phyloP scores from a whole-genome alignment of 2,888 invertebrate genomes.

The Xestia sexstrigata region DNA sequence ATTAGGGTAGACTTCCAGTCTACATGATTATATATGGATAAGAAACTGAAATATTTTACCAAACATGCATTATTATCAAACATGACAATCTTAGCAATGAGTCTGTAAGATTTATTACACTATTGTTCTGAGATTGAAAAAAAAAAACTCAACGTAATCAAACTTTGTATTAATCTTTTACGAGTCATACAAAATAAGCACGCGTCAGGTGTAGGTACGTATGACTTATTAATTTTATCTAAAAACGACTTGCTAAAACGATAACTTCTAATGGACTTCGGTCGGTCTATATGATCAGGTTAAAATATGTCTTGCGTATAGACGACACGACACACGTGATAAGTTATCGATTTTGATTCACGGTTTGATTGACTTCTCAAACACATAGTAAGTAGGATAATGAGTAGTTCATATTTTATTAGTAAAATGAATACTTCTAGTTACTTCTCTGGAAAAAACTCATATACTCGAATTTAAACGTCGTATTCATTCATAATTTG shows the following conservation, averaged over 20 bases:
- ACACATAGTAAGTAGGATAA: background rate
- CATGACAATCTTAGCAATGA: background rate
- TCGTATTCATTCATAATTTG: background rate
- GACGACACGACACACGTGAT: constrained; percentile 3
- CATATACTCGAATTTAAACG: background rate
- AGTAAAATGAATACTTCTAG: too few relatives aligned
- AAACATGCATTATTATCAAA: background rate
- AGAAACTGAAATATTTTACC: background rate
- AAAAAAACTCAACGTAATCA: background rate
- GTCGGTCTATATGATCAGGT: background rate
- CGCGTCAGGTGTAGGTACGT: background rate
- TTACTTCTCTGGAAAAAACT: too few relatives aligned
- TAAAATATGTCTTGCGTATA: background rate
- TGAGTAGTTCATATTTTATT: background rate
- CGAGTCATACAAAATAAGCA: background rate
- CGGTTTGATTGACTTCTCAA: constrained; percentile 12
- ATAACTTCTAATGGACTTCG: constrained; percentile 43
- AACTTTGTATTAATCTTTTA: background rate
- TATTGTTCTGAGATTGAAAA: background rate
- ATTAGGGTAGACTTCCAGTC: background rate
- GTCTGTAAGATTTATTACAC: background rate
- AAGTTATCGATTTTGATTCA: constrained; percentile 24
- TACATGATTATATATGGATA: background rate
- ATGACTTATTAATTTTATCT: constrained; percentile 24
- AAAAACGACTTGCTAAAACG: constrained; percentile 23